Evolutionary conservation across 2,797 vertebrate genomes (phyloP), one percentile per base, ranked within the genome.

Genomic region (Falco rusticolus): DNA sequence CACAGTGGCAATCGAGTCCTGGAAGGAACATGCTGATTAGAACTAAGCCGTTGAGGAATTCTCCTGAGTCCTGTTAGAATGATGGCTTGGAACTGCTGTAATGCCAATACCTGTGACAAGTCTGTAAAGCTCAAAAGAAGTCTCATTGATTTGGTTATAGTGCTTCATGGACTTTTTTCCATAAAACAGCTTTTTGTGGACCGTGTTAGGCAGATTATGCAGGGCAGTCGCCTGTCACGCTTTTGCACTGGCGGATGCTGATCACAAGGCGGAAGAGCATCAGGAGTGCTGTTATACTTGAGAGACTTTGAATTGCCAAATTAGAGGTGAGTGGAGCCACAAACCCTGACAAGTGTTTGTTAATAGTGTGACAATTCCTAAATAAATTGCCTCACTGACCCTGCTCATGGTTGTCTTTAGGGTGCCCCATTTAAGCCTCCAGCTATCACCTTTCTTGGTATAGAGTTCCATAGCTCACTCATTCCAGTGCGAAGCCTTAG

Each of bases 151-250:
- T 68, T 72, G 51, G 34, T 87, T 82, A 19, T 31, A 65, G 15
- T 25, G 26, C 47, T 78, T 48, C 12, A 20, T 33, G 28, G 33
- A 25, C 84, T 45, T 45, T 63, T 76, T 71, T 45, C 57, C 25
- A n/a, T 63, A 33, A 74, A 79, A 9, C 11, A 39, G 31, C 37
- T 68, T 77, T 69, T 75, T 0, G 0, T 14, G 56, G 50, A 22
- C 18, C 3, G 1, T 41, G 7, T 1, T 1, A 10, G 34, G 48
- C 25, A 65, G 24, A 29, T n/a, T 7, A 4, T 28, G 41, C 41
- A 26, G 45, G 34, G 41, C 50, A 16, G 29, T 29, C 51, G 66
- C 70, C 70, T 87, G 83, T 22, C 14, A 2, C 4, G 5, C 39
- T 61, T 61, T 53, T 31, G n/a, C 24, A 16, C 34, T 64, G 75